Conservation (phyloP, 2,888 invertebrate species). For the Hirtodrosophila alboralis region DNA sequence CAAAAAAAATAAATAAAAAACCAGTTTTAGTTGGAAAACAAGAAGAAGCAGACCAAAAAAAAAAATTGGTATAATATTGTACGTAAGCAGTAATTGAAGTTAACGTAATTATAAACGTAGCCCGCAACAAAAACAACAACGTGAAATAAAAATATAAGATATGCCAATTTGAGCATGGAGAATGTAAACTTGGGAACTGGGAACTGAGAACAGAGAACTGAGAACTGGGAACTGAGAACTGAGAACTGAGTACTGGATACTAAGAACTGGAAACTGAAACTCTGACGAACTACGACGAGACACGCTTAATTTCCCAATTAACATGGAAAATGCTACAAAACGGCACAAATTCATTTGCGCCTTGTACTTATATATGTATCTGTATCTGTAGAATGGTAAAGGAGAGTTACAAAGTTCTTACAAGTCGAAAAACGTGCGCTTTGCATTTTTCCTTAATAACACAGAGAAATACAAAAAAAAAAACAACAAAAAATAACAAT, state of each 20-base stretch:
- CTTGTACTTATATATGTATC: too few species aligned
- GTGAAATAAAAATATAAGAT: conserved; percentile 5
- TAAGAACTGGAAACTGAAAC: background rate
- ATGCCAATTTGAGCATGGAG: conserved; percentile 20
- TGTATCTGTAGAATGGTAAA: too few species aligned
- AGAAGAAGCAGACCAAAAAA: conserved; percentile 19
- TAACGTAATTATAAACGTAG: conserved; percentile 71
- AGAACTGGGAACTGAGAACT: conserved; percentile 11
- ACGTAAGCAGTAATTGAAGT: conserved; percentile 76
- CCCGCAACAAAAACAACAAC: conserved; percentile 34
- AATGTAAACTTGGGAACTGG: conserved; percentile 7
- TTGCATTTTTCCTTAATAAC: conserved; percentile 19
- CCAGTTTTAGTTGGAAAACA: conserved; percentile 51
- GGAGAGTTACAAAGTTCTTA: background rate
- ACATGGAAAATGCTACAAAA: conserved; percentile 40
- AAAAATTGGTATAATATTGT: conserved; percentile 65
- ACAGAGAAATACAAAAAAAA: conserved; percentile 17
- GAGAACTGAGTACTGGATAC: background rate
- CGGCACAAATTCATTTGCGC: conserved; percentile 49
- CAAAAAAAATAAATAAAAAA: conserved; percentile 35
- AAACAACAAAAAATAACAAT: conserved; percentile 12
- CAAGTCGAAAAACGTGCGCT: conserved; percentile 42
- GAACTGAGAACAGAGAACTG: too few species aligned
- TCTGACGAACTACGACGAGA: conserved; percentile 6
- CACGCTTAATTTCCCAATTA: conserved; percentile 65